Evolutionary conservation across 2,888 invertebrate species (phyloP).

Genomic region (Balanococcus diminutus): DNA sequence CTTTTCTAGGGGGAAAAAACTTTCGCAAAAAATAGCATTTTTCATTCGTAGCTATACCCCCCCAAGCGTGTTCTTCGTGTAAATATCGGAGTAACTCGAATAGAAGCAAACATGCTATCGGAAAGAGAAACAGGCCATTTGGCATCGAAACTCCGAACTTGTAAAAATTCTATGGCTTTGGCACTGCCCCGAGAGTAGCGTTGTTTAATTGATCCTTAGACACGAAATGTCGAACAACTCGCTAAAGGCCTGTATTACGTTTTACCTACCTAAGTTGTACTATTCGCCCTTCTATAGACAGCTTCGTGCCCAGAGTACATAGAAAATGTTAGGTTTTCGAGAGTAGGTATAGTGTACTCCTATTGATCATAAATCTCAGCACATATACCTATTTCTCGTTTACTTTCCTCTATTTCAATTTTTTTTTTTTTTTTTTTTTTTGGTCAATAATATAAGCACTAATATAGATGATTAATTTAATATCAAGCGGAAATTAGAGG

Average conservation of each 20-base stretch:
- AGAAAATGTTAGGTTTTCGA: neutral
- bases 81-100: neutral
- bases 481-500: too few species aligned
- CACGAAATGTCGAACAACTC: conserved; percentile 15
- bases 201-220: conserved; percentile 27
- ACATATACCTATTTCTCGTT: neutral
- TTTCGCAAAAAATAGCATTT: neutral
- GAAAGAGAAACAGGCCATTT: neutral
- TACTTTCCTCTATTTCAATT: too few species aligned
- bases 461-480: too few species aligned
- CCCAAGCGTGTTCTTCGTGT: neutral
- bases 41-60: neutral
- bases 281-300: neutral
- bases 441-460: too few species aligned
- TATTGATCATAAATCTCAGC: neutral
- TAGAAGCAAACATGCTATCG: neutral
- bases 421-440: too few species aligned
- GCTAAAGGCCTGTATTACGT: neutral
- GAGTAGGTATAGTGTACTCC: neutral
- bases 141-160: conserved; percentile 8
- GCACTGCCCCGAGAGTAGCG: conserved; percentile 5
- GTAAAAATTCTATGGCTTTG: conserved; percentile 26
- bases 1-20: neutral
- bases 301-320: neutral
- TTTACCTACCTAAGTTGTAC: neutral